phyloP scores from a whole-genome alignment of 2,888 invertebrate genomes.

The Agrochola macilenta region DNA sequence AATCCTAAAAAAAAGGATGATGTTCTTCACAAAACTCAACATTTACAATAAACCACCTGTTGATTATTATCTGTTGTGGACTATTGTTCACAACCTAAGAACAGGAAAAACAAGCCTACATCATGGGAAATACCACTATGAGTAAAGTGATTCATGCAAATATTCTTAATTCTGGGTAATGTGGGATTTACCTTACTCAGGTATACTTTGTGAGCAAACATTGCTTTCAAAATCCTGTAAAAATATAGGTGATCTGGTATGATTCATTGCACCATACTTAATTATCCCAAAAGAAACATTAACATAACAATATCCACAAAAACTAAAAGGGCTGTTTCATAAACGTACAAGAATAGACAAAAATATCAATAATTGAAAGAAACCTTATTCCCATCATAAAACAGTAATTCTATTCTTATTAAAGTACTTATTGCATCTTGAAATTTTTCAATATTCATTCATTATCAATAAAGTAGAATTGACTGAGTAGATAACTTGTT shows the following conservation, averaged over 20 bases:
- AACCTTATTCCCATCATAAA: constrained; percentile 13
- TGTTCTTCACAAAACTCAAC: neutral
- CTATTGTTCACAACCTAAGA: neutral
- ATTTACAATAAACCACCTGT: neutral
- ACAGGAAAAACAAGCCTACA: constrained; percentile 24
- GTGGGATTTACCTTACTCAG: constrained; percentile 43
- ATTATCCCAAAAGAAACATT: neutral
- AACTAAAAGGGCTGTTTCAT: neutral
- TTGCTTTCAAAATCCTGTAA: neutral
- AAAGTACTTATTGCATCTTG: constrained; percentile 24
- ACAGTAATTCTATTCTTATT: neutral
- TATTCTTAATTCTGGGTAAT: constrained; percentile 21
- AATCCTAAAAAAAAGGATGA: neutral
- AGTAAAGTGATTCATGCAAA: constrained; percentile 45
- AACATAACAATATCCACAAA: neutral
- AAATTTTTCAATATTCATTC: constrained; percentile 35
- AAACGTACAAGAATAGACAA: neutral
- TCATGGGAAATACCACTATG: constrained; percentile 39
- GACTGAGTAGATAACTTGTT: constrained; percentile 57
- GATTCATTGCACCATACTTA: no score
- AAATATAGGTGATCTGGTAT: neutral
- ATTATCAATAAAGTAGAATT: constrained; percentile 36
- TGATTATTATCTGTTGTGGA: no score
- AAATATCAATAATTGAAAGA: neutral
- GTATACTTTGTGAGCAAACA: neutral